A percentile compares a stretch with the other conserved stretches of the same genome.
Evolutionary conservation across 2,888 invertebrate species (phyloP).

Genomic region (Philopedon plagiatum): DNA sequence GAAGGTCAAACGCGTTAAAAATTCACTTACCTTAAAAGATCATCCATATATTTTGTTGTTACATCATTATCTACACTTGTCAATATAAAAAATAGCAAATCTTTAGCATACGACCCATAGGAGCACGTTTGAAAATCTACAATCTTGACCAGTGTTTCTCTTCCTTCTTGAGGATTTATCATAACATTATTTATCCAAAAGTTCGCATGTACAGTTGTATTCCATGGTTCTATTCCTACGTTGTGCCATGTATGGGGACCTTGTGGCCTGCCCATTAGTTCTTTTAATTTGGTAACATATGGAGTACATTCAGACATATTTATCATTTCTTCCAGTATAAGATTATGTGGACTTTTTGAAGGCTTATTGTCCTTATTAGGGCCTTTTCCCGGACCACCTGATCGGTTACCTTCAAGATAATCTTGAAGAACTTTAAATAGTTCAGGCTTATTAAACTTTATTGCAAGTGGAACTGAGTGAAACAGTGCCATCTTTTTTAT

Average conservation of each 20-base stretch:
- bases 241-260: not conserved
- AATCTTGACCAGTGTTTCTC: slow-evolving; percentile 52
- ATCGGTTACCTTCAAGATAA: not conserved
- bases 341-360: slow-evolving; percentile 10
- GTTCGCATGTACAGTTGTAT: slow-evolving; percentile 71
- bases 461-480: slow-evolving; percentile 27
- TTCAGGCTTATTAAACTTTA: slow-evolving; percentile 28
- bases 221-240: slow-evolving; percentile 66
- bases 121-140: slow-evolving; percentile 58
- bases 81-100: slow-evolving; percentile 58
- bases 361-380: not conserved
- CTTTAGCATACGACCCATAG: slow-evolving; percentile 55
- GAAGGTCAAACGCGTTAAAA: no score
- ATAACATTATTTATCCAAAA: slow-evolving; percentile 75
- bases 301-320: slow-evolving; percentile 19
- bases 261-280: slow-evolving; percentile 1
- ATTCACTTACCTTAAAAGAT: slow-evolving; percentile 34
- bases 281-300: not conserved
- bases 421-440: slow-evolving; percentile 24
- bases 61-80: slow-evolving; percentile 53
- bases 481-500: slow-evolving; percentile 29
- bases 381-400: not conserved
- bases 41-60: slow-evolving; percentile 34
- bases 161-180: slow-evolving; percentile 65
- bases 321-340: slow-evolving; percentile 8